Evolutionary conservation across 2,113 vertebrate genomes (phyloP).

Genomic region (Casuarius casuarius): DNA sequence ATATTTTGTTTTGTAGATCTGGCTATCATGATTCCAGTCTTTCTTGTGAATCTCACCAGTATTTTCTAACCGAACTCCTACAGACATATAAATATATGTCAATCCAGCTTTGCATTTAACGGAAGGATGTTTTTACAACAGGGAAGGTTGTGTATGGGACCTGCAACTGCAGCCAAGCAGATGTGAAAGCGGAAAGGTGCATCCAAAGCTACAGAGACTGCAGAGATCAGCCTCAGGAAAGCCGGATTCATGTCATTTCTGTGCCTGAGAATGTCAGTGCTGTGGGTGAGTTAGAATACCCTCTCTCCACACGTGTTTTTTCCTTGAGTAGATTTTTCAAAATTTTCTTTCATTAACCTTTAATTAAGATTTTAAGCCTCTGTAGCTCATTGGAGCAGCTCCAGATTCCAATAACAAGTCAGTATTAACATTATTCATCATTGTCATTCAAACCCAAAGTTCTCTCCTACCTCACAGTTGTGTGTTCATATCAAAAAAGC

Average conservation of each 20-base stretch:
- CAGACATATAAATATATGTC: not conserved
- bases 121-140: not conserved
- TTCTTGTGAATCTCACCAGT: not conserved
- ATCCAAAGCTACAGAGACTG: not conserved
- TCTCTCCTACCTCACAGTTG: not conserved
- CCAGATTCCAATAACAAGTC: not conserved
- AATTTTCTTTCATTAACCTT: slow-evolving; percentile 41
- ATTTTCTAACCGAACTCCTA: not conserved
- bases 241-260: not conserved
- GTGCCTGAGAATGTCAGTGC: not conserved
- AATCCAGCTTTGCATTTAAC: not conserved
- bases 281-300: not conserved
- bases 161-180: not conserved
- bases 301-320: not conserved
- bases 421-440: slow-evolving; percentile 44
- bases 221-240: not conserved
- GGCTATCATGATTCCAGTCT: not conserved
- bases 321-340: not conserved
- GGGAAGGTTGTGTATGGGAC: not conserved
- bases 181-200: not conserved
- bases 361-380: slow-evolving; percentile 36
- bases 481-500: not conserved
- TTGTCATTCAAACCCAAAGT: slow-evolving; percentile 1
- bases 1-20: not conserved
- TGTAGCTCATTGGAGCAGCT: not conserved